Percentiles rank a stretch among this genome's conserved stretches.
Evolutionary conservation across 2,888 invertebrate genomes (phyloP).

Genomic region (Melanchra persicariae): DNA sequence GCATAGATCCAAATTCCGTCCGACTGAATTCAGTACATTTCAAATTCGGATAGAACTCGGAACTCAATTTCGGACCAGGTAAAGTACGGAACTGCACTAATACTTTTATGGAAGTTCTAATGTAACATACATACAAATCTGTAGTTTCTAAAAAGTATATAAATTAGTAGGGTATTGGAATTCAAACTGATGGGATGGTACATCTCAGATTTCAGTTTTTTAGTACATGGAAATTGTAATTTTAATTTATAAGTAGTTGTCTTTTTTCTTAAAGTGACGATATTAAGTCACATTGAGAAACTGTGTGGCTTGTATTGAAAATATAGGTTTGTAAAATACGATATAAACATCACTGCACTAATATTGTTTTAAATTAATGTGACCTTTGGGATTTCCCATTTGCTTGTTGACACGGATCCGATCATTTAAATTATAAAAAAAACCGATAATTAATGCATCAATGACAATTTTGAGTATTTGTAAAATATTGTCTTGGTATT

Average conservation of each 20-base stretch:
- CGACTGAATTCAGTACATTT: neutral
- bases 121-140: constrained; percentile 52
- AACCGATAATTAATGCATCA: too few species aligned
- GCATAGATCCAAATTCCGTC: neutral
- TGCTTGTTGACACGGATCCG: constrained; percentile 27
- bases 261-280: constrained; percentile 24
- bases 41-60: too few species aligned
- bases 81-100: too few species aligned
- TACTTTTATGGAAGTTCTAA: constrained; percentile 32
- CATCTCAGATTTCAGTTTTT: constrained; percentile 20
- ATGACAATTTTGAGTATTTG: too few species aligned
- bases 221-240: constrained; percentile 10
- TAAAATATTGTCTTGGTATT: neutral
- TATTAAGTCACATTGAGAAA: constrained; percentile 1
- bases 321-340: constrained; percentile 28
- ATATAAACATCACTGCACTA: constrained; percentile 49
- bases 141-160: constrained; percentile 40
- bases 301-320: constrained; percentile 25
- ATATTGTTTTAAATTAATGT: constrained; percentile 43
- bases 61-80: neutral
- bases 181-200: constrained; percentile 1
- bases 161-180: neutral
- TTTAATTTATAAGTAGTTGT: constrained; percentile 41
- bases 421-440: neutral
- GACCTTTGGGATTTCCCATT: constrained; percentile 27